Conservation (phyloP, 2,888 invertebrate genomes). For the Dyspetes luteomarginatus region DNA sequence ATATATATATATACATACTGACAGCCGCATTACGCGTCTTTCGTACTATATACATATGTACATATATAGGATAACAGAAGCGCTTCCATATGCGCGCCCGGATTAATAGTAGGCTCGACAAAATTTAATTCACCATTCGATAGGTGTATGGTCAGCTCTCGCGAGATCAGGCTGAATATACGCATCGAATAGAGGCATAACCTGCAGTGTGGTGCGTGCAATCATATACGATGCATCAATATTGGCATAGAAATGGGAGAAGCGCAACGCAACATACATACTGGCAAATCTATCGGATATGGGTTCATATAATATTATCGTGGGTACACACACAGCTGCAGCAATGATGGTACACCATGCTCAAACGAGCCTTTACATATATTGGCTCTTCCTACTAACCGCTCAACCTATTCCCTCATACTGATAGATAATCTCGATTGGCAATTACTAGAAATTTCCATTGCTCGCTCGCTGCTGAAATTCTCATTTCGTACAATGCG, state of each 20-base stretch:
- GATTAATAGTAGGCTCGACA: constrained; percentile 21
- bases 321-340: background rate
- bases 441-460: background rate
- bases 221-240: constrained; percentile 68
- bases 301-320: constrained; percentile 18
- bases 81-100: background rate
- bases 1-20: no score
- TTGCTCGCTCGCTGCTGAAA: background rate
- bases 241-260: constrained; percentile 68
- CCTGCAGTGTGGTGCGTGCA: constrained; percentile 36
- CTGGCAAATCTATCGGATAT: constrained; percentile 21
- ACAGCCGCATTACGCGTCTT: background rate
- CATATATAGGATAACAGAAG: background rate
- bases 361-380: background rate
- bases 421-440: background rate
- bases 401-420: background rate
- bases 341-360: background rate
- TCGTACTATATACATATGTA: background rate
- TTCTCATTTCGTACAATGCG: background rate
- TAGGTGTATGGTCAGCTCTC: background rate
- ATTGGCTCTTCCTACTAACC: background rate
- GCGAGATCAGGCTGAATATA: background rate
- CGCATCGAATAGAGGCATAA: constrained; percentile 14
- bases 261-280: constrained; percentile 24
- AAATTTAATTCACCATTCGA: constrained; percentile 38